Conservation (phyloP, 2,888 invertebrate genomes). For the Drosophila limbata region DNA sequence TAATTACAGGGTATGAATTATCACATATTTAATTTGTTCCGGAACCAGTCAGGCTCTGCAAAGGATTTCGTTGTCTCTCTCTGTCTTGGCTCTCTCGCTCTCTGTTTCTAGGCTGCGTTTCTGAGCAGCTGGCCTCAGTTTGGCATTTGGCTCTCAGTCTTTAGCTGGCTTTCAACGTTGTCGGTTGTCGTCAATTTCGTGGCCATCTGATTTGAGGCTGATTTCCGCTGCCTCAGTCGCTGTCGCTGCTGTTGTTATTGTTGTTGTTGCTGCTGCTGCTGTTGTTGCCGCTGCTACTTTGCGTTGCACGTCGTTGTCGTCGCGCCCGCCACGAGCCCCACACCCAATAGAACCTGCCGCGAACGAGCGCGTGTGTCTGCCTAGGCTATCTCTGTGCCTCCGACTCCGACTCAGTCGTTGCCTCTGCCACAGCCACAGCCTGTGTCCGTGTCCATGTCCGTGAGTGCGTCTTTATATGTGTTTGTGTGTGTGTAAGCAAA, state of each 20-base stretch:
- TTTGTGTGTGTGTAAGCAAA: constrained; percentile 56
- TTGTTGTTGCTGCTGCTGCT: constrained; percentile 68
- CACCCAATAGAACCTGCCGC: constrained; percentile 52
- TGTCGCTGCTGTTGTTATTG: constrained; percentile 51
- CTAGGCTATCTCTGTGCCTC: constrained; percentile 55
- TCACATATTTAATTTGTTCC: constrained; percentile 36
- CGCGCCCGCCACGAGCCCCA: constrained; percentile 14
- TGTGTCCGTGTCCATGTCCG: constrained; percentile 17
- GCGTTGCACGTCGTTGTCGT: constrained; percentile 57
- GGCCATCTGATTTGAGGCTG: constrained; percentile 29
- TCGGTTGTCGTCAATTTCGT: constrained; percentile 56
- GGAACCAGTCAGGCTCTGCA: constrained; percentile 49
- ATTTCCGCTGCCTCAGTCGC: constrained; percentile 43
- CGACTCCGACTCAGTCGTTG: not conserved
- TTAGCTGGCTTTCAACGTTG: constrained; percentile 74
- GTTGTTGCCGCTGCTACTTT: constrained; percentile 63
- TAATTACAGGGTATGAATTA: constrained; percentile 1
- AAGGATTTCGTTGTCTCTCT: constrained; percentile 22
- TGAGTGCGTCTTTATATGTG: constrained; percentile 40
- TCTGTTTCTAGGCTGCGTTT: constrained; percentile 11
- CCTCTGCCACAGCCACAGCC: not conserved
- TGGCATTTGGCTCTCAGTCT: constrained; percentile 59
- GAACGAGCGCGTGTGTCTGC: constrained; percentile 65
- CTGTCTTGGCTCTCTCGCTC: constrained; percentile 1
- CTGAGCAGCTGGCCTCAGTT: constrained; percentile 14